Conservation (phyloP, 2,113 vertebrate genomes). For the Mus spicilegus region DNA sequence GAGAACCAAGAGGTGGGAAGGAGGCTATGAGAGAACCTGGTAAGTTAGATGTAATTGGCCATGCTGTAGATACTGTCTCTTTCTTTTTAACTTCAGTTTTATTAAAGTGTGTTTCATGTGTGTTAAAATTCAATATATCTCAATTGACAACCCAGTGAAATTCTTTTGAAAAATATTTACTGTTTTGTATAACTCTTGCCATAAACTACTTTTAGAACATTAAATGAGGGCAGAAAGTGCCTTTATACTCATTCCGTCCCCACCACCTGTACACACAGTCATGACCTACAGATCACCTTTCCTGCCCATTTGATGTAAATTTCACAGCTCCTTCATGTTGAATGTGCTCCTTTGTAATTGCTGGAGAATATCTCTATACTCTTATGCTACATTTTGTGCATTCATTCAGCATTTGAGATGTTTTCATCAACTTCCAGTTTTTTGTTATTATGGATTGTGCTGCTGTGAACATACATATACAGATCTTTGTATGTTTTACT, state of each 20-base stretch:
- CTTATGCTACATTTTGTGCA: neutral
- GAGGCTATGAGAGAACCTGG: constrained; percentile 99
- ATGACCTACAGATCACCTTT: neutral
- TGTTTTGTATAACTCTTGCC: neutral
- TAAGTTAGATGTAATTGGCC: constrained; percentile 66
- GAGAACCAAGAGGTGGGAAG: constrained; percentile 97
- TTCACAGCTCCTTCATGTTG: neutral
- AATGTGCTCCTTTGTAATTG: constrained; percentile 1
- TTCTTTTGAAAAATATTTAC: constrained; percentile 26
- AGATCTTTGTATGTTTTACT: constrained; percentile 34
- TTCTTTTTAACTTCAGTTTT: neutral
- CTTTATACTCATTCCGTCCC: neutral
- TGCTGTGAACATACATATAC: neutral
- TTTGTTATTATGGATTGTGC: neutral
- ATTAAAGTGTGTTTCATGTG: constrained; percentile 39
- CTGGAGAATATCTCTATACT: constrained; percentile 6
- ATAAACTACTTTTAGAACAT: constrained; percentile 40
- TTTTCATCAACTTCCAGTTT: constrained; percentile 40
- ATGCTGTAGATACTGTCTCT: neutral
- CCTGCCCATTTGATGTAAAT: neutral
- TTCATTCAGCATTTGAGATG: neutral
- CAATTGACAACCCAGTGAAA: neutral
- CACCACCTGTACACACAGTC: neutral
- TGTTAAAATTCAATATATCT: constrained; percentile 32
- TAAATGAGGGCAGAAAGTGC: neutral